Evolutionary conservation across 2,888 invertebrate genomes (phyloP), one percentile per base, ranked within the genome.

Genomic region (Synanthedon tipuliformis): DNA sequence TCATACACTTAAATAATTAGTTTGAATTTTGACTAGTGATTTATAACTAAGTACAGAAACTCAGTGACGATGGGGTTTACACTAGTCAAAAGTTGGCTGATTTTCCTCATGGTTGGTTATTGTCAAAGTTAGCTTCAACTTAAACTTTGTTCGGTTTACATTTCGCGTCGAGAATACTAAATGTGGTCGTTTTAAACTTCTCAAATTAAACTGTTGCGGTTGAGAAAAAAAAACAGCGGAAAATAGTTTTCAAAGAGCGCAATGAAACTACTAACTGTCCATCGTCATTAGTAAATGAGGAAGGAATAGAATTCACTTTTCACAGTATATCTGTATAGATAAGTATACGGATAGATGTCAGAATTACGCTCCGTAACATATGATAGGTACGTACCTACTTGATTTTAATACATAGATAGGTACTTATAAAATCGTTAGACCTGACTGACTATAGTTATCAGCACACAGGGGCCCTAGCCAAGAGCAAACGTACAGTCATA

Each of bases 81-180:
- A 15, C 16, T 49, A 18, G 50, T 50, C 12, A 12, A 27, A 50
- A 61, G 57, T 67, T 63, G 61, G 56, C 61, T 66, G 65, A 69
- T 69, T 73, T 73, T 67, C 65, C 65, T 55, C 63, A 63, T 64
- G 62, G 71, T 67, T 73, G 69, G 72, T 73, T 73, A 78, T 76
- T 73, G 73, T 73, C 68, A 69, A 75, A 78, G 72, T 77, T 78
- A 63, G 71, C 64, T 65, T 59, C 57, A 64, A 66, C 63, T 66
- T 63, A 55, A 61, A 71, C 65, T 73, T 68, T 59, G 64, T 63
- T 68, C 62, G 66, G 73, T 71, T 74, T 69, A 69, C 71, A 68
- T 68, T 73, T 61, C 72, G 69, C 73, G 68, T 67, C 59, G 63
- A 59, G 72, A 73, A 76, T 72, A 73, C 73, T 66, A 68, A 75